Evolutionary conservation across 1,140 invertebrate species (phyloP), one percentile per base, ranked within the genome.

Genomic region (Rhagoletis zephyria): DNA sequence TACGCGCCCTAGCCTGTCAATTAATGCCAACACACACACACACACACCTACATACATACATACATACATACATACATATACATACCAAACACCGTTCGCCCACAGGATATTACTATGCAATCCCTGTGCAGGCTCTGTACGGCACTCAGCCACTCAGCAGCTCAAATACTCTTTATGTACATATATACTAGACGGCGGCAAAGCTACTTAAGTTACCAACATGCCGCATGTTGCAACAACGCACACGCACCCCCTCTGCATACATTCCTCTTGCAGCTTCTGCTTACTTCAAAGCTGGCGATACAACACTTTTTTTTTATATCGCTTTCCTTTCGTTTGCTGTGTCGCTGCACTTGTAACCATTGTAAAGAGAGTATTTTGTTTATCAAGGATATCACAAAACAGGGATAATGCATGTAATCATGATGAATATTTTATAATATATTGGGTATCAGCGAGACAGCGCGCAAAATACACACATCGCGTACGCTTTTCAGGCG

Each of bases 351-450:
- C 30, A 30, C 30, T 30, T 30, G 30, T 30, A 30, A 30, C 30
- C 30, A 30, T 4, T 63, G 61, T 14, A 16, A 14, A 63, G 2
- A 14, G 48, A 6, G 7, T 56, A 56, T 81, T 81, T 81, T 81
- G 74, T 81, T 81, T 81, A 81, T 81, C 74, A 81, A 81, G 74
- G 9, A 81, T 81, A 81, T 81, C 74, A 81, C 74, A 51, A 81
- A 81, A 51, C 48, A 56, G 48, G 74, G 74, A 81, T 81, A 81
- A 81, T 56, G 48, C 74, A 81, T 81, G 74, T 81, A 81, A 81
- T 81, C 74, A 56, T 81, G 74, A 51, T 81, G 45, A 51, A 59
- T 81, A 81, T 81, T 81, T 30, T 19, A 81, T 56, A 81, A 19
- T 67, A 40, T 67, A 81, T 56, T 81, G 74, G 48, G 56, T 81